Evolutionary conservation across 2,113 vertebrate genomes (phyloP), one percentile per base, ranked within the genome.

Genomic region (Microcebus griseorufus): DNA sequence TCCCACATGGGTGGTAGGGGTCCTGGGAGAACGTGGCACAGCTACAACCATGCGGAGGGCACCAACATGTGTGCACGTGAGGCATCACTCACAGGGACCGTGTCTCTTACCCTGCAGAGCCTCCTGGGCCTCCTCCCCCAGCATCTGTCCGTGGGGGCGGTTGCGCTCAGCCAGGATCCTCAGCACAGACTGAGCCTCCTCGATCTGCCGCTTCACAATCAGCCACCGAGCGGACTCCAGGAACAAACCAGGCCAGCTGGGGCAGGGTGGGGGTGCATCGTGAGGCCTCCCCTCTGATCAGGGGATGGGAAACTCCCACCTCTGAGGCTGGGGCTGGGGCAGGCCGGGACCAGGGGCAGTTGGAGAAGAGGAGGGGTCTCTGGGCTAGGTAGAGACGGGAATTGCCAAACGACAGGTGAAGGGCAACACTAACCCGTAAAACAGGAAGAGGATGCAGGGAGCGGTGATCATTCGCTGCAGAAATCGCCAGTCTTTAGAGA

Each of bases 161-260:
- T 99, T 98, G 51, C 99, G 98, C 94, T 99, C 99, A 37, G 98
- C 98, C 97, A 99, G 99, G 23, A 98, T 98, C 95, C 98, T 98
- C 98, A 99, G 97, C 97, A 99, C 99, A 6, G 98, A 97, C 5
- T 99, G 98, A 85, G 99, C 98, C 89, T 98, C 97, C 29, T 97
- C 97, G 3, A 97, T 97, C 87, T 98, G 98, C 72, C 99, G 99
- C 0, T 99, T 99, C 87, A 99, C 98, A 62, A 99, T 98, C 55
- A 99, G 98, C 99, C 99, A 99, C 27, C 99, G 98, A 2, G 99
- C 99, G 1, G 99, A 99, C 96, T 99, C 99, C 75, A 99, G 99
- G 97, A 99, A 99, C 10, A 99, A 98, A 17, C 99, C 99, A 1
- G 99, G 99, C 98, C 99, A 98, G 62, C 99, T 99, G 95, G 85